phyloP scores from a whole-genome alignment of 2,113 vertebrate genomes.

The Perca fluviatilis region DNA sequence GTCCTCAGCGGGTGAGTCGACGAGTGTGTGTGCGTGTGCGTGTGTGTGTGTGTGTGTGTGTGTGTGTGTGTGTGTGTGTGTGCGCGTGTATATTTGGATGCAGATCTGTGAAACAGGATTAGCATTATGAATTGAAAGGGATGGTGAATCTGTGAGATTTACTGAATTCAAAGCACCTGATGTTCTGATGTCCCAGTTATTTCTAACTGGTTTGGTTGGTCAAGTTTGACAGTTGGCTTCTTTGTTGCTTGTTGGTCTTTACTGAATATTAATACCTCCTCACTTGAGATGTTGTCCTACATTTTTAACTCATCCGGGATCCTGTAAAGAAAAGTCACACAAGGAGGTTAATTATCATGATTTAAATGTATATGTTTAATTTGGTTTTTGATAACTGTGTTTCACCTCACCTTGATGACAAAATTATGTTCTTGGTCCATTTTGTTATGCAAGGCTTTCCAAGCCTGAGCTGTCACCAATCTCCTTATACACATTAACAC shows the following conservation, averaged over 20 bases:
- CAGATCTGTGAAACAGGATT: conserved; percentile 49
- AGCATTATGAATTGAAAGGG: conserved; percentile 14
- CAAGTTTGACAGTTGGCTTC: background rate
- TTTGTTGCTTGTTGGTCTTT: conserved; percentile 8
- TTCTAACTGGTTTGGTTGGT: conserved; percentile 16
- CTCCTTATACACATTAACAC: background rate
- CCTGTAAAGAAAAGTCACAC: background rate
- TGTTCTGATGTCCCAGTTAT: conserved; percentile 16
- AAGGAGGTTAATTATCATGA: background rate
- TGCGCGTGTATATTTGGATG: background rate
- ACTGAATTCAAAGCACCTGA: background rate
- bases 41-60: conserved; percentile 37
- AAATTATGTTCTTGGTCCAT: background rate
- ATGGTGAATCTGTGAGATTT: conserved; percentile 8
- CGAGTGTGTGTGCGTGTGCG: conserved; percentile 6
- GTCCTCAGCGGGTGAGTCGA: conserved; percentile 96
- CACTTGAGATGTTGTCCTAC: background rate
- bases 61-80: conserved; percentile 16
- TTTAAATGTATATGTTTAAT: too few species aligned
- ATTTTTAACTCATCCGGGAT: background rate
- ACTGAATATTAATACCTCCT: background rate
- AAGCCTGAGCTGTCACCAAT: background rate
- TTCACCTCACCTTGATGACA: background rate
- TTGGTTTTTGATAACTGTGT: too few species aligned
- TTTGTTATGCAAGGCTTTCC: background rate